Conservation (phyloP, 53 echinoderm and acorn worm species). For the Patiria pectinifera region DNA sequence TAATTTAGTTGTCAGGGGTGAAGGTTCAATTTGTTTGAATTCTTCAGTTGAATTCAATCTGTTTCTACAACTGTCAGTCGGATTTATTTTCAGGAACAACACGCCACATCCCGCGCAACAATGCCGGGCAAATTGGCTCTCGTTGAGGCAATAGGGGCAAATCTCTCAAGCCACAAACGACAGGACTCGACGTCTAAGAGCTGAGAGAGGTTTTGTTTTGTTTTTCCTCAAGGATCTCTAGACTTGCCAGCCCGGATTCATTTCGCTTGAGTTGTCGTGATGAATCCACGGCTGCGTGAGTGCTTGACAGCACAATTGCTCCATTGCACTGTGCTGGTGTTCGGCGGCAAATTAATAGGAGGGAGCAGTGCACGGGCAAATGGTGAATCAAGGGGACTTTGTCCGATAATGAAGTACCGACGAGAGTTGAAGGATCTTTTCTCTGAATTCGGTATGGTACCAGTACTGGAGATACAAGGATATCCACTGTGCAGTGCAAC, state of each 20-base stretch:
- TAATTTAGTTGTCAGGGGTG: no score
- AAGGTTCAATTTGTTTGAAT: neutral
- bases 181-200: neutral
- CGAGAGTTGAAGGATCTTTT: neutral
- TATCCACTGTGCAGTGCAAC: no score
- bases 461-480: no score
- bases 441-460: neutral
- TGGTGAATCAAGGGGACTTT: neutral
- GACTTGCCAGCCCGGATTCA: conserved; percentile 8
- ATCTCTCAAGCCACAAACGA: neutral
- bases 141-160: neutral
- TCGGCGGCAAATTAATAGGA: no score
- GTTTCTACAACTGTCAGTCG: neutral
- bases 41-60: neutral
- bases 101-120: neutral
- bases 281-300: neutral
- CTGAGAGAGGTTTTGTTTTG: neutral
- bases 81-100: neutral
- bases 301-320: neutral
- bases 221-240: neutral
- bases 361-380: neutral
- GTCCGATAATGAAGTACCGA: neutral
- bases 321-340: neutral
- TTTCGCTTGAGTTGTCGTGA: conserved; percentile 14
- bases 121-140: neutral